These are phyloP conservation scores for Tenebrio molitor DNA, from an alignment of 1,140 invertebrate genomes.

Conservation along the genomic window DNA sequence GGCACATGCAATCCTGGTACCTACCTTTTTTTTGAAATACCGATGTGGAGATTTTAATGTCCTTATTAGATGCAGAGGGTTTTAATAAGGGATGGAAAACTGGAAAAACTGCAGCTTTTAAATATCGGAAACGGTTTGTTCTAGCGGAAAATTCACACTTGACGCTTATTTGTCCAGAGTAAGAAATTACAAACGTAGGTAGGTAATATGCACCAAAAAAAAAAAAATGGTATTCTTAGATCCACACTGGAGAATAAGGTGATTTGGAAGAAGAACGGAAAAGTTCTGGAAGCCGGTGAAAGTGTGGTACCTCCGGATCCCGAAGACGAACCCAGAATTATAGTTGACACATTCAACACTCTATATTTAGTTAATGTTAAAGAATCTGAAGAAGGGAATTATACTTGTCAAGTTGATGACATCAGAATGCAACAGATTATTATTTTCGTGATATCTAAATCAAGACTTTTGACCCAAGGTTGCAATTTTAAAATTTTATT, in stretches of 20 bases:
- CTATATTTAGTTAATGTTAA: constrained; percentile 72
- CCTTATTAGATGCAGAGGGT: constrained; percentile 58
- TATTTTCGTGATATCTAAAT: constrained; percentile 68
- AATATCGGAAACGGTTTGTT: constrained; percentile 68
- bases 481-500: constrained; percentile 14
- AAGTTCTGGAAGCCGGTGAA: constrained; percentile 65
- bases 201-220: too few relatives aligned
- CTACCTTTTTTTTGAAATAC: background rate
- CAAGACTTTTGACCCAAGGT: constrained; percentile 64
- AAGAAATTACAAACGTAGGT: too few relatives aligned
- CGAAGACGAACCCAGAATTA: constrained; percentile 66
- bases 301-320: constrained; percentile 65
- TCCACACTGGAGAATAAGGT: constrained; percentile 66
- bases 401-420: constrained; percentile 70
- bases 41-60: background rate
- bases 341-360: constrained; percentile 71
- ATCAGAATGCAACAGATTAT: constrained; percentile 69
- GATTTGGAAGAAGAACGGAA: constrained; percentile 68
- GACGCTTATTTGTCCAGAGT: constrained; percentile 69
- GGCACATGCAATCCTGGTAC: constrained; percentile 62
- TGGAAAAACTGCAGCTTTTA: constrained; percentile 66
- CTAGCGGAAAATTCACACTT: constrained; percentile 69
- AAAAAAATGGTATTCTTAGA: constrained; percentile 56
- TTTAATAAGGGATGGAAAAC: constrained; percentile 65
- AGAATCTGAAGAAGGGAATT: constrained; percentile 70